Evolutionary conservation across 2,113 vertebrate genomes (phyloP), one percentile per base, ranked within the genome.

Genomic region (Nycticorax nycticorax): DNA sequence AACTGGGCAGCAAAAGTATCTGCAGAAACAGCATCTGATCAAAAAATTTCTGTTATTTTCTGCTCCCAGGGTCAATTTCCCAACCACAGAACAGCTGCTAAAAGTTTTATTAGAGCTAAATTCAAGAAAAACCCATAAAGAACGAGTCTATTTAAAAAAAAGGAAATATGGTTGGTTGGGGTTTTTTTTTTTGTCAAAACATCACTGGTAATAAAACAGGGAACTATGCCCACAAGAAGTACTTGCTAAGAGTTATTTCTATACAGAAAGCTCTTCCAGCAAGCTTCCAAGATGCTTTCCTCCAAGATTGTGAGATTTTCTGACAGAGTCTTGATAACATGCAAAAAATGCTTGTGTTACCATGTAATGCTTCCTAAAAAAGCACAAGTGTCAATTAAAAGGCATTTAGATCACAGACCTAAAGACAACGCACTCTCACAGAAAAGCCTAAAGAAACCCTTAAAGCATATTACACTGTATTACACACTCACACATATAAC

Each of bases 11-110:
- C 32, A 62, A 15, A 66, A 66, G 0, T 39, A 77, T 77, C 35
- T 80, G 41, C 50, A 93, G 37, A 80, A 95, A 71, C 33, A 92
- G 69, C 77, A 97, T 64, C 69, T 94, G 69, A 66, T 86, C 2
- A 0, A 93, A 47, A 12, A 83, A 83, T 93, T 92, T 75, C 68
- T 69, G 30, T 79, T 88, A 64, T 22, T 66, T 85, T 83, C n/a
- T 90, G 75, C 72, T 88, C 67, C 32, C 59, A 80, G 14, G 72
- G 72, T 84, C 86, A 80, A 77, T 21, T 66, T 17, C 55, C 80
- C 37, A 74, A 60, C 55, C 55, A 93, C 41, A 63, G n/a, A 89
- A 86, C 92, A 96, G 72, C 76, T 87, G 91, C 23, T 93, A 72
- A 90, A 71, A 23, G 27, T 64, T 88, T 88, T 24, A 80, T 64